A percentile compares a stretch with the other conserved stretches of the same genome.
phyloP scores from a whole-genome alignment of 2,113 vertebrate genomes.

The Gallinago undulata region DNA sequence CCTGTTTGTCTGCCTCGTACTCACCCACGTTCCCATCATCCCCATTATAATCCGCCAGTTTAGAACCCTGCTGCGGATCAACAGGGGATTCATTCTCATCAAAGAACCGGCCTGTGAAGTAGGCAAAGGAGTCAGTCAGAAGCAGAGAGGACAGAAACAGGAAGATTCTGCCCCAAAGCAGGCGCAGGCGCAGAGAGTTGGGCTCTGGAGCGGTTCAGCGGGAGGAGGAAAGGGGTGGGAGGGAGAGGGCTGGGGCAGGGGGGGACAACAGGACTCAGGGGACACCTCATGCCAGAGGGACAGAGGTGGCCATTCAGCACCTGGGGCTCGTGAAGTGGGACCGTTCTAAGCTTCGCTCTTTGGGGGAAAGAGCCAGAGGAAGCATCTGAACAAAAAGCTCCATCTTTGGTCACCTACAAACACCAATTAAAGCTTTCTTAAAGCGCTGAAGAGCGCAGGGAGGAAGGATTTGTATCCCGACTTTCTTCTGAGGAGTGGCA shows the following conservation, averaged over 20 bases:
- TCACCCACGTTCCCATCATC: conserved; percentile 99
- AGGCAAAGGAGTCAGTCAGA: conserved; percentile 90
- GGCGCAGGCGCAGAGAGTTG: not conserved
- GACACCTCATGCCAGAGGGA: fast-evolving
- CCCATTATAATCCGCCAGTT: conserved; percentile 99
- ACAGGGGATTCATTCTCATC: conserved; percentile 99
- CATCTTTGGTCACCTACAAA: fast-evolving
- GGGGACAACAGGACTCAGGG: fast-evolving
- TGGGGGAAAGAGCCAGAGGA: not conserved
- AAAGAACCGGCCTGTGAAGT: conserved; percentile 99
- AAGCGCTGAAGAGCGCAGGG: fast-evolving
- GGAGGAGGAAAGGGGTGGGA: not conserved
- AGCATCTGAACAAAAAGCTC: not conserved
- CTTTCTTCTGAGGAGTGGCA: not conserved
- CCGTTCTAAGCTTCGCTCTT: not conserved
- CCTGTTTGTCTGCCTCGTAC: conserved; percentile 99
- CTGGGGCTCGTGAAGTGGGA: fast-evolving
- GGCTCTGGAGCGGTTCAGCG: not conserved
- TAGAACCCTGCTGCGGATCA: conserved; percentile 98
- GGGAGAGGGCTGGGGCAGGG: not conserved
- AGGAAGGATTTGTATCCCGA: not conserved
- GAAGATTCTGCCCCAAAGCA: conserved; percentile 30
- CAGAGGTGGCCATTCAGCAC: fast-evolving
- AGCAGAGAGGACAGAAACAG: conserved; percentile 78
- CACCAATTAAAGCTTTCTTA: not conserved